A percentile compares a stretch with the other conserved stretches of the same genome.
Evolutionary conservation across 2,797 vertebrate genomes (phyloP).

Genomic region (Manis crassicaudata): DNA sequence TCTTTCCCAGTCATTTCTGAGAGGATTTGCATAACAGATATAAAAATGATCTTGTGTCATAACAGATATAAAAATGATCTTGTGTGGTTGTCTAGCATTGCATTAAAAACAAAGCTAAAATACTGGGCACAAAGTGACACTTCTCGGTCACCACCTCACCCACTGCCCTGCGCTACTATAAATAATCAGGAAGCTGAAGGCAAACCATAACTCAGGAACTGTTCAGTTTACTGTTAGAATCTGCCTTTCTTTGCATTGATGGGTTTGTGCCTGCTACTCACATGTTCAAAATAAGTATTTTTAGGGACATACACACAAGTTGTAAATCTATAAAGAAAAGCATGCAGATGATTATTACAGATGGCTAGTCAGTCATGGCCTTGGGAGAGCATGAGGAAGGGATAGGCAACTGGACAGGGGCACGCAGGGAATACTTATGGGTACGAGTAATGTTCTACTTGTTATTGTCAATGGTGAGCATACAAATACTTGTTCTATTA

Average conservation of each 20-base stretch:
- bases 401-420: background rate
- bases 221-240: background rate
- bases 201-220: background rate
- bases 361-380: background rate
- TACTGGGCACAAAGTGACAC: background rate
- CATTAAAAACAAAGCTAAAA: slow-evolving; percentile 9
- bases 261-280: background rate
- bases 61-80: background rate
- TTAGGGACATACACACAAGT: background rate
- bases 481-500: background rate
- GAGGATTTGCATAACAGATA: background rate
- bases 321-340: slow-evolving; percentile 12
- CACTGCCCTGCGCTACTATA: background rate
- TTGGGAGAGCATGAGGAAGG: background rate
- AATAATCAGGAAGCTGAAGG: background rate
- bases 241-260: background rate
- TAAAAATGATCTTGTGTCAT: background rate
- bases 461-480: background rate
- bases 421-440: background rate
- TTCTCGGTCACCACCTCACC: background rate
- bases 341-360: background rate
- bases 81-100: background rate
- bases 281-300: slow-evolving; percentile 27
- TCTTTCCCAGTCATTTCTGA: background rate
- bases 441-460: background rate